Conservation (phyloP, 2,113 vertebrate species). For the Azemiops feae region DNA sequence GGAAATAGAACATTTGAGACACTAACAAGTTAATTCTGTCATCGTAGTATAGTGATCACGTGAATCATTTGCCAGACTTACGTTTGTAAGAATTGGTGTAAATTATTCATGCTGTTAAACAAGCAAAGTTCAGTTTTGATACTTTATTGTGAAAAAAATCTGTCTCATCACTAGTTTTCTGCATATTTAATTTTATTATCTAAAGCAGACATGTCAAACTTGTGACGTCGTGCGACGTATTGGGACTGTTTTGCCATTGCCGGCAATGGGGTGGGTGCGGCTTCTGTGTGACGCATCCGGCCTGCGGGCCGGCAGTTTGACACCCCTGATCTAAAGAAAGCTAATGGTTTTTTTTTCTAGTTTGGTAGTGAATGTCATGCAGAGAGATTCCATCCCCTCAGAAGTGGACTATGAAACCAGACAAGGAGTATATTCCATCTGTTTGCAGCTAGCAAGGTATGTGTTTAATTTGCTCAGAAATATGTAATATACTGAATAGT, state of each 20-base stretch:
- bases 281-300: too few species aligned
- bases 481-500: not conserved
- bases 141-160: not conserved
- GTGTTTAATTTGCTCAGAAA: conserved; percentile 25
- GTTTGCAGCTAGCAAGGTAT: conserved; percentile 94
- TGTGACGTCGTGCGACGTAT: too few species aligned
- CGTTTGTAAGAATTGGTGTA: not conserved
- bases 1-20: not conserved
- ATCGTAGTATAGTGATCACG: not conserved
- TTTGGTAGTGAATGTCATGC: conserved; percentile 99
- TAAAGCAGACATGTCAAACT: too few species aligned
- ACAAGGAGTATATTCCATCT: conserved; percentile 98
- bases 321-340: not conserved
- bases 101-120: not conserved
- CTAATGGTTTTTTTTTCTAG: conserved; percentile 67
- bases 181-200: not conserved
- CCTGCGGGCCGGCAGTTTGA: too few species aligned
- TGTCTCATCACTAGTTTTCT: not conserved
- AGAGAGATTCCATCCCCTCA: conserved; percentile 95
- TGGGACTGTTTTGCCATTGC: too few species aligned
- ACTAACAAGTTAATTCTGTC: not conserved
- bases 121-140: not conserved
- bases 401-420: conserved; percentile 98
- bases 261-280: too few species aligned
- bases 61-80: not conserved